These are phyloP conservation scores for Diplodus puntazzo DNA, from an alignment of 2,797 vertebrate species.

Conservation along the genomic window DNA sequence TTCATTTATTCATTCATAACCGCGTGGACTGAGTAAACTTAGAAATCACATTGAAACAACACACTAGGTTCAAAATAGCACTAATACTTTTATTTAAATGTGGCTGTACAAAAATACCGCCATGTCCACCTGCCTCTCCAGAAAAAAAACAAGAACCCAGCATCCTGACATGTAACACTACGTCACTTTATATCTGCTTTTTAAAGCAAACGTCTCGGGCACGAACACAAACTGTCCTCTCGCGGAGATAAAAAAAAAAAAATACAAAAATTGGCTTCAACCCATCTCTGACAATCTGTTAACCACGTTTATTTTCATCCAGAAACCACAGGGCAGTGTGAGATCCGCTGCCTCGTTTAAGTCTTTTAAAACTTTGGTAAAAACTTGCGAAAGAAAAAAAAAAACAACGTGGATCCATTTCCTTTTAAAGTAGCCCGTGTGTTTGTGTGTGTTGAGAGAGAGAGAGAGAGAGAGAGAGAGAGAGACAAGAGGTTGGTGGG, in stretches of 20 bases:
- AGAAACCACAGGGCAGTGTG: conserved; percentile 85
- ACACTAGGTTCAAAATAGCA: conserved; percentile 14
- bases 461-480: not conserved
- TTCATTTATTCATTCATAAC: conserved; percentile 59
- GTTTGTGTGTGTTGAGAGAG: conserved; percentile 1
- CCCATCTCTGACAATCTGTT: conserved; percentile 32
- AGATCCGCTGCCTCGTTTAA: conserved; percentile 56
- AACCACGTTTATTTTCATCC: conserved; percentile 53
- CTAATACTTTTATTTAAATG: not conserved
- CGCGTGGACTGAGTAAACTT: conserved; percentile 21
- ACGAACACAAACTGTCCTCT: conserved; percentile 25
- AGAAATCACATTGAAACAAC: conserved; percentile 37
- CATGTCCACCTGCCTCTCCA: conserved; percentile 43
- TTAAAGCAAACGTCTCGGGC: conserved; percentile 28
- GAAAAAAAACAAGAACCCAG: not conserved
- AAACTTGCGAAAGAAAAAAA: conserved; percentile 61
- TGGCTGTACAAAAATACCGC: not conserved
- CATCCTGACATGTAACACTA: conserved; percentile 16
- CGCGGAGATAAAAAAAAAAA: not conserved
- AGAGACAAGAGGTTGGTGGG: not conserved
- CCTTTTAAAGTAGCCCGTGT: conserved; percentile 73
- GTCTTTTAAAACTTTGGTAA: conserved; percentile 81
- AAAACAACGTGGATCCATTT: conserved; percentile 74
- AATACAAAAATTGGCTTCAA: conserved; percentile 27
- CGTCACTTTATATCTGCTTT: conserved; percentile 50